These are phyloP conservation scores for Austrolebias charrua DNA, from an alignment of 2,797 vertebrate species.

Conservation along the genomic window DNA sequence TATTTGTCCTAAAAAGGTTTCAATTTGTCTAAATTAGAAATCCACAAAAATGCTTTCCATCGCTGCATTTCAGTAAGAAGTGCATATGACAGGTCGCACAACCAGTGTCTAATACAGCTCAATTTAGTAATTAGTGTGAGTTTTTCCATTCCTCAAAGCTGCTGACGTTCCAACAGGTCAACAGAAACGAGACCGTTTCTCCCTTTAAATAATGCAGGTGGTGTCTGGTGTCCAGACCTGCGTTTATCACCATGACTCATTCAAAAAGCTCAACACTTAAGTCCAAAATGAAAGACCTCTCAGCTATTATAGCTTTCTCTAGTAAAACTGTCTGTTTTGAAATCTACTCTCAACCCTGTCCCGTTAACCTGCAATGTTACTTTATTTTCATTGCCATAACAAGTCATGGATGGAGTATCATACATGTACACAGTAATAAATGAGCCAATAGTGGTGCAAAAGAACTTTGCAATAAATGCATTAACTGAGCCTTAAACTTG, in stretches of 20 bases:
- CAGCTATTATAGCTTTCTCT: no score
- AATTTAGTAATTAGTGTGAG: background rate
- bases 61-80: background rate
- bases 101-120: no score
- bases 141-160: background rate
- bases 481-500: background rate
- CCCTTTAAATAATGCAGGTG: slow-evolving; percentile 16
- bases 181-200: background rate
- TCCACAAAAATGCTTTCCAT: background rate
- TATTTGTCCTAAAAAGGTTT: no score
- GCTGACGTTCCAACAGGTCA: background rate
- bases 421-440: no score
- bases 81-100: background rate
- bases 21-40: background rate
- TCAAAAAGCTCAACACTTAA: background rate
- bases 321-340: background rate
- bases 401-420: no score
- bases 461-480: background rate
- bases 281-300: background rate
- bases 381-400: no score
- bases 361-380: background rate
- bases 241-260: background rate
- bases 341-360: slow-evolving; percentile 6
- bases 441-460: no score
- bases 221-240: background rate